phyloP scores from a whole-genome alignment of 2,888 invertebrate genomes.

The Harpalus rufipes region DNA sequence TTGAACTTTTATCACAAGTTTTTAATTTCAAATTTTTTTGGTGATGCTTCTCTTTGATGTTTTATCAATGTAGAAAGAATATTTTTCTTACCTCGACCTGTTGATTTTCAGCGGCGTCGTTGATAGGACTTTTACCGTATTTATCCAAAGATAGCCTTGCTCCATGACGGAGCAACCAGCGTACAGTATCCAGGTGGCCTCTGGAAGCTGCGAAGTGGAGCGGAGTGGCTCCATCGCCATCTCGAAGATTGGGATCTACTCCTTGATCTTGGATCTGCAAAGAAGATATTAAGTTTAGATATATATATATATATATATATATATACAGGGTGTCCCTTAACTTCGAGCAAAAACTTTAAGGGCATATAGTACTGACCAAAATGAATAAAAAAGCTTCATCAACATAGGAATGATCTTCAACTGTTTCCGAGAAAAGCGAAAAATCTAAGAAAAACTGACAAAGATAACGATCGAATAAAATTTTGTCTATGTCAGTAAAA shows the following conservation, averaged over 20 bases:
- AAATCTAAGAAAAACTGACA: too few relatives aligned
- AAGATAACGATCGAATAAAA: too few relatives aligned
- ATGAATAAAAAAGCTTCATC: too few relatives aligned
- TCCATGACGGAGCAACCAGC: constrained; percentile 91
- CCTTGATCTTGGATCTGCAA: constrained; percentile 88
- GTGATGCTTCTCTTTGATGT: too few relatives aligned
- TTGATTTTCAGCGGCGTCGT: constrained; percentile 94
- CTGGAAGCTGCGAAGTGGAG: constrained; percentile 93
- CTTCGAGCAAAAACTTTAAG: too few relatives aligned
- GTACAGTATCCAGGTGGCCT: constrained; percentile 88
- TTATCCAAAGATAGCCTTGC: constrained; percentile 90
- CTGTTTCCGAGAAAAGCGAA: too few relatives aligned
- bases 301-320: too few relatives aligned
- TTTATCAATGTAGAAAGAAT: neutral
- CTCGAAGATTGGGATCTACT: constrained; percentile 90
- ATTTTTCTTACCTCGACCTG: constrained; percentile 87
- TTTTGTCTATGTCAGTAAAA: too few relatives aligned
- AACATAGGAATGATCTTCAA: too few relatives aligned
- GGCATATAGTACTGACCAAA: too few relatives aligned
- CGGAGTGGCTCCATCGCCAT: constrained; percentile 93
- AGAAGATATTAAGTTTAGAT: too few relatives aligned
- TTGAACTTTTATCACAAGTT: neutral
- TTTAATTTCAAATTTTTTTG: neutral
- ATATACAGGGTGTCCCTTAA: too few relatives aligned
- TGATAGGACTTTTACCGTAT: constrained; percentile 93